A percentile compares a stretch with the other conserved stretches of the same genome.
phyloP scores from a whole-genome alignment of 2,888 invertebrate species.

The Torymus aiolomorphi region DNA sequence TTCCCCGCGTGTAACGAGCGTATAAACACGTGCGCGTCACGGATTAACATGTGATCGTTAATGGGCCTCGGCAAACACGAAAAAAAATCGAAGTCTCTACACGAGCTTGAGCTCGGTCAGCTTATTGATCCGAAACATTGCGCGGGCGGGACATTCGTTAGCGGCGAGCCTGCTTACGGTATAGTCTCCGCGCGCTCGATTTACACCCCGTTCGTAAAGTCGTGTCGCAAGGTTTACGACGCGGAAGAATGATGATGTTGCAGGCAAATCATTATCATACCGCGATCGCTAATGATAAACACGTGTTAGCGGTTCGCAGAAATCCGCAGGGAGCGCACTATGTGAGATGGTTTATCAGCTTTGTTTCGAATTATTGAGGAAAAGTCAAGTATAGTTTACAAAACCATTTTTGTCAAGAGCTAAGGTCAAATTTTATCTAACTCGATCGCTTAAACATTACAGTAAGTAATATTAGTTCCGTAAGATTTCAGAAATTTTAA shows the following conservation, averaged over 20 bases:
- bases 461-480: too few relatives aligned
- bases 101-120: conserved; percentile 15
- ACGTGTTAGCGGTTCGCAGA: too few relatives aligned
- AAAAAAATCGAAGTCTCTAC: neutral
- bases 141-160: conserved; percentile 30
- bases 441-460: too few relatives aligned
- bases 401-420: too few relatives aligned
- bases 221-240: neutral
- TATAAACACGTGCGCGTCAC: conserved; percentile 30
- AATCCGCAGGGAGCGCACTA: too few relatives aligned
- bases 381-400: too few relatives aligned
- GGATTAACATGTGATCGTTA: conserved; percentile 50
- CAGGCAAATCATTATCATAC: neutral
- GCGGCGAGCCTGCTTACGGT: neutral
- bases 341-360: too few relatives aligned
- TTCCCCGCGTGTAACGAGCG: conserved; percentile 1
- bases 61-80: conserved; percentile 19
- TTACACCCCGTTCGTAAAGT: conserved; percentile 23
- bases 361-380: too few relatives aligned
- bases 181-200: conserved; percentile 8
- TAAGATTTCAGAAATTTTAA: too few relatives aligned
- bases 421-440: too few relatives aligned
- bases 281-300: too few relatives aligned
- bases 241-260: neutral
- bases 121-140: conserved; percentile 42